These are phyloP conservation scores for Atrichornis clamosus DNA, from an alignment of 2,113 vertebrate species.

Conservation along the genomic window DNA sequence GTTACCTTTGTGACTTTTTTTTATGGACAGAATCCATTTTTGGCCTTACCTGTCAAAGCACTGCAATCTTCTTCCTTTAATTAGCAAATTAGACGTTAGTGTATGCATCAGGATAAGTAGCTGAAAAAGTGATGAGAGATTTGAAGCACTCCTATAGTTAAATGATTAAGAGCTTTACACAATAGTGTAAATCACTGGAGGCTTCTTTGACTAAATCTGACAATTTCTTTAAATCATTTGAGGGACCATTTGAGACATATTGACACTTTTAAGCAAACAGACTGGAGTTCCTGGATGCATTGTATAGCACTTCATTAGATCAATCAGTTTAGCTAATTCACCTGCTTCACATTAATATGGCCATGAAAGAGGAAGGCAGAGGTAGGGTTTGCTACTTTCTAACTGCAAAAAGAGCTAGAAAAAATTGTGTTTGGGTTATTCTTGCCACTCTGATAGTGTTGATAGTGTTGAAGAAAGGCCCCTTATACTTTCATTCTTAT, in stretches of 20 bases:
- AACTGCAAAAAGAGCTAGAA: not conserved
- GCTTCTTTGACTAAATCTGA: not conserved
- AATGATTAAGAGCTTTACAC: not conserved
- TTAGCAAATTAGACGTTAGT: not conserved
- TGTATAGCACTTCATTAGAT: not conserved
- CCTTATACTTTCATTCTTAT: not conserved
- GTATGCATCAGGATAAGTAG: not conserved
- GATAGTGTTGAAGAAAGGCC: not conserved
- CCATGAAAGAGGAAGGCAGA: not conserved
- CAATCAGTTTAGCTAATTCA: not conserved
- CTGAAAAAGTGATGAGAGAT: not conserved
- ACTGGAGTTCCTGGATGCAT: not conserved
- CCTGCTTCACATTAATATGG: not conserved
- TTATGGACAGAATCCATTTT: not conserved
- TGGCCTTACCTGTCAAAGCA: not conserved
- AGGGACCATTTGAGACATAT: not conserved
- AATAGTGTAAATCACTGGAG: not conserved
- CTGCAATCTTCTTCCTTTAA: not conserved
- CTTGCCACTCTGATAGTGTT: not conserved
- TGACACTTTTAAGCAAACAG: slow-evolving; percentile 12
- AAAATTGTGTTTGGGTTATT: not conserved
- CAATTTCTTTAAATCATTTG: not conserved
- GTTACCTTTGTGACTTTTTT: not conserved
- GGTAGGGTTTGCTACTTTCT: not conserved
- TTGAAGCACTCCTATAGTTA: not conserved